Evolutionary conservation across 2,888 invertebrate genomes (phyloP).

Genomic region (Pasiphila rectangulata): DNA sequence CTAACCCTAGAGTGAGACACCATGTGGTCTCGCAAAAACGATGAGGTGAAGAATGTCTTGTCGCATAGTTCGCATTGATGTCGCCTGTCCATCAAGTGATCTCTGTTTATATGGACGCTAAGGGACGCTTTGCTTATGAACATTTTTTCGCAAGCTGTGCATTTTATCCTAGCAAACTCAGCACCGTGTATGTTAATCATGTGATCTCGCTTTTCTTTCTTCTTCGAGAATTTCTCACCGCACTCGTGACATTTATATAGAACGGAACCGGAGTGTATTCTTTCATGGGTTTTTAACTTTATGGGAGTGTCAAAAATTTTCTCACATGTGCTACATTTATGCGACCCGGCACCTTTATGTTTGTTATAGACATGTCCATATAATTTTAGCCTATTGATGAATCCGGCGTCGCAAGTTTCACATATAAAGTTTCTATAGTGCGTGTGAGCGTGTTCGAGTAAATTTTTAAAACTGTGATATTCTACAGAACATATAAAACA

Average conservation of each 20-base stretch:
- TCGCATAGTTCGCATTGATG: conserved; percentile 42
- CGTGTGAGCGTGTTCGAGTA: conserved; percentile 52
- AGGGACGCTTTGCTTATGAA: conserved; percentile 36
- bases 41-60: conserved; percentile 38
- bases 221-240: conserved; percentile 38
- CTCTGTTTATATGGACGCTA: conserved; percentile 40
- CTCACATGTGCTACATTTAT: conserved; percentile 58
- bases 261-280: conserved; percentile 49
- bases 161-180: conserved; percentile 32
- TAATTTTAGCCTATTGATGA: conserved; percentile 44
- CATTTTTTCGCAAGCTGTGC: conserved; percentile 44
- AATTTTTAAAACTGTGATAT: conserved; percentile 46
- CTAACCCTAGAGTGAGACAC: conserved; percentile 40
- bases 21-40: conserved; percentile 42
- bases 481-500: conserved; percentile 46
- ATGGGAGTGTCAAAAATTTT: conserved; percentile 67
- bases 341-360: conserved; percentile 48
- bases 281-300: conserved; percentile 63
- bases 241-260: conserved; percentile 53
- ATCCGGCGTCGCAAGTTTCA: conserved; percentile 48
- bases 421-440: conserved; percentile 55
- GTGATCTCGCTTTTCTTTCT: conserved; percentile 33
- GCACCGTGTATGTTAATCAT: conserved; percentile 27
- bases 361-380: conserved; percentile 45
- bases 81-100: conserved; percentile 51